These are phyloP conservation scores for Bucorvus abyssinicus DNA, from an alignment of 2,797 vertebrate genomes.

Conservation along the genomic window DNA sequence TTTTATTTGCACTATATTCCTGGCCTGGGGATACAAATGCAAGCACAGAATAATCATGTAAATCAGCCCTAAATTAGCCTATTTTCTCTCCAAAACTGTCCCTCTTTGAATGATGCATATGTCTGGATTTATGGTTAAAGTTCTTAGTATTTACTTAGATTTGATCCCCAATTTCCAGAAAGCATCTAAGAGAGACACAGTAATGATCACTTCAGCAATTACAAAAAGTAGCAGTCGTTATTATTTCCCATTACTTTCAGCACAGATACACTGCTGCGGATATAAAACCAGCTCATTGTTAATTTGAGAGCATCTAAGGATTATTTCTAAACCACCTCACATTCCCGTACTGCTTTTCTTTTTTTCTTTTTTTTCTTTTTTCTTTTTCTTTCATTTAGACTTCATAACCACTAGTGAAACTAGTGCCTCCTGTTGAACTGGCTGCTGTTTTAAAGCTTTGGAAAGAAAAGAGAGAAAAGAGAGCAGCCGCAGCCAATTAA, in stretches of 20 bases:
- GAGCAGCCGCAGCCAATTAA: not conserved
- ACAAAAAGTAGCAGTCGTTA: not conserved
- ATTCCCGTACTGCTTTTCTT: not conserved
- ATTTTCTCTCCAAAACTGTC: not conserved
- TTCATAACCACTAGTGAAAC: not conserved
- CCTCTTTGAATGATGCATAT: not conserved
- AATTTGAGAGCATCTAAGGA: not conserved
- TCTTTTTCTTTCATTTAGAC: not conserved
- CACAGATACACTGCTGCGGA: not conserved
- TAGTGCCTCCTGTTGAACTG: not conserved
- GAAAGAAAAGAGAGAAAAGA: not conserved
- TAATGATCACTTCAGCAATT: not conserved
- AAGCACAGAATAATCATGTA: not conserved
- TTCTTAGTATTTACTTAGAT: not conserved
- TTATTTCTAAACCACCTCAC: not conserved
- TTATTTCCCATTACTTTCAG: not conserved
- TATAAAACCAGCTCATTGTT: not conserved
- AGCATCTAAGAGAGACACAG: not conserved
- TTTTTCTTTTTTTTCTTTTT: too few species aligned
- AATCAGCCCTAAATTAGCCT: not conserved
- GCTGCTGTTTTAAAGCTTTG: not conserved
- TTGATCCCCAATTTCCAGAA: not conserved
- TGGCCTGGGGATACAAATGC: not conserved
- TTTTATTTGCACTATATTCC: not conserved
- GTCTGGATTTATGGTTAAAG: not conserved